phyloP scores from a whole-genome alignment of 2,113 vertebrate species.

The Gobius niger region DNA sequence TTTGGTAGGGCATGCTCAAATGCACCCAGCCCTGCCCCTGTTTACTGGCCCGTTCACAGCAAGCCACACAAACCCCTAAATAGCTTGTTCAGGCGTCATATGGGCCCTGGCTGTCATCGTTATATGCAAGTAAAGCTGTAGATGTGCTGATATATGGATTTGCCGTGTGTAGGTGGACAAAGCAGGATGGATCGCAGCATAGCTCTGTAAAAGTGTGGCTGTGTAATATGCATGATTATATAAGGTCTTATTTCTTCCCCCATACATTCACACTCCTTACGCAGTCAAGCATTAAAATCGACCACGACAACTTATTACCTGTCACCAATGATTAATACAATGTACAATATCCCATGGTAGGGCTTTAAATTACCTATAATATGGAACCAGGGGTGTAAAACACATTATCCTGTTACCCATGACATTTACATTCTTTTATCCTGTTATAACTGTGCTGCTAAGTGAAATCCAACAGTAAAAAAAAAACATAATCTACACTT shows the following conservation, averaged over 20 bases:
- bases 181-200: conserved; percentile 9
- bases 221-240: not conserved
- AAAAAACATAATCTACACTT: no score
- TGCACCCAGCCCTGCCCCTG: conserved; percentile 15
- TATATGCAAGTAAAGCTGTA: not conserved
- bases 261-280: not conserved
- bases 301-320: not conserved
- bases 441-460: no score
- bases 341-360: no score
- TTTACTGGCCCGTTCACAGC: not conserved
- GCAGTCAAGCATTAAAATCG: not conserved
- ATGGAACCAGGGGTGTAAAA: no score
- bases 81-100: conserved; percentile 13
- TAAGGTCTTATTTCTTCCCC: not conserved
- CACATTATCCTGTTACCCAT: no score
- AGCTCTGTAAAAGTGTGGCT: not conserved
- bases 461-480: no score
- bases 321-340: not conserved
- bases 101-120: not conserved
- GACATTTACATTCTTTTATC: no score
- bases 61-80: conserved; percentile 37
- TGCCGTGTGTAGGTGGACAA: conserved; percentile 37
- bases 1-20: conserved; percentile 43
- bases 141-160: conserved; percentile 15
- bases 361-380: no score